Evolutionary conservation across 2,888 invertebrate species (phyloP).

Genomic region (Dioctria rufipes): DNA sequence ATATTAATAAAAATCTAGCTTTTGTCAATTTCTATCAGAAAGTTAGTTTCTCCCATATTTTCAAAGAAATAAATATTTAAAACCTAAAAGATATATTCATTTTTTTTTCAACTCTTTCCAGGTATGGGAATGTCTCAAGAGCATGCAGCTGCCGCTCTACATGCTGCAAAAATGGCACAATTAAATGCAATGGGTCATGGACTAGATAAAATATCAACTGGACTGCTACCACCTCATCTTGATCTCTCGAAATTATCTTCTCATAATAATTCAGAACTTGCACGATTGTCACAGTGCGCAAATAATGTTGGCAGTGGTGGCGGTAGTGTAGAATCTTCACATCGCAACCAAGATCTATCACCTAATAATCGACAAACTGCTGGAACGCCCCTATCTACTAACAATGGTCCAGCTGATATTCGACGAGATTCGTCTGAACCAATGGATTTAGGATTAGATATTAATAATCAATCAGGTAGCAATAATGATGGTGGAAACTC

Average conservation of each 20-base stretch:
- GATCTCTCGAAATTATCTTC: slow-evolving; percentile 69
- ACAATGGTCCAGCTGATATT: slow-evolving; percentile 63
- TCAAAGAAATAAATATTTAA: too few relatives aligned
- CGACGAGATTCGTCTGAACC: slow-evolving; percentile 69
- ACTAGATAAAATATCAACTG: slow-evolving; percentile 74
- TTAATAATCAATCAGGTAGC: slow-evolving; percentile 68
- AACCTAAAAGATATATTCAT: neutral
- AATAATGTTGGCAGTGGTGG: slow-evolving; percentile 60
- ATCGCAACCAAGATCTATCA: slow-evolving; percentile 64
- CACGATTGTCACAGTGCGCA: slow-evolving; percentile 54
- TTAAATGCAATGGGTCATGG: slow-evolving; percentile 78
- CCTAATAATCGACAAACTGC: slow-evolving; percentile 44
- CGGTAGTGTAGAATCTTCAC: slow-evolving; percentile 67
- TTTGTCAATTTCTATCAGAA: too few relatives aligned
- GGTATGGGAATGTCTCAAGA: slow-evolving; percentile 77
- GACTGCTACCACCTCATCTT: slow-evolving; percentile 69
- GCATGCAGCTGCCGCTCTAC: slow-evolving; percentile 82
- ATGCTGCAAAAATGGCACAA: slow-evolving; percentile 85
- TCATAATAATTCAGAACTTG: slow-evolving; percentile 58
- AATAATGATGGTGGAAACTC: slow-evolving; percentile 67
- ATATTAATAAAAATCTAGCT: too few relatives aligned
- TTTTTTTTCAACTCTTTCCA: slow-evolving; percentile 57
- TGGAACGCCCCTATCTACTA: slow-evolving; percentile 54
- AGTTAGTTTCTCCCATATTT: too few relatives aligned
- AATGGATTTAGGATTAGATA: slow-evolving; percentile 69